Evolutionary conservation across 1,140 invertebrate species (phyloP).

Genomic region (Akabosia matsudoensis): DNA sequence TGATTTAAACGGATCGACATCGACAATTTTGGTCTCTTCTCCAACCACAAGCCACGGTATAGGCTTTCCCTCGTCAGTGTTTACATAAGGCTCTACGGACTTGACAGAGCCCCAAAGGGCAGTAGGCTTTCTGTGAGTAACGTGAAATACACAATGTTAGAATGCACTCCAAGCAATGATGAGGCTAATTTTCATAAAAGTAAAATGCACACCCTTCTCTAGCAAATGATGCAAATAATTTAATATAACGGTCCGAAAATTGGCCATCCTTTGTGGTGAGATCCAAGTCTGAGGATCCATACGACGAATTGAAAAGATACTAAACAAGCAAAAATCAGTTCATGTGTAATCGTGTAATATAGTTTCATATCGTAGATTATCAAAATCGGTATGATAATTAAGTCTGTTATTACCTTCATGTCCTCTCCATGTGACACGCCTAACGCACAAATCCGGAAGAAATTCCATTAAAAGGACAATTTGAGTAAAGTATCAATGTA

Average conservation of each 20-base stretch:
- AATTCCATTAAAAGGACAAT: too few relatives aligned
- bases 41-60: not conserved
- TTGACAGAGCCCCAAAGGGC: not conserved
- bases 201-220: slow-evolving; percentile 18
- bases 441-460: too few relatives aligned
- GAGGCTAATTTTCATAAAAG: too few relatives aligned
- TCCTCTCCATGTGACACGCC: too few relatives aligned
- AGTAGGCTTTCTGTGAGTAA: slow-evolving; percentile 4
- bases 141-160: not conserved
- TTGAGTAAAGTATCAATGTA: too few relatives aligned
- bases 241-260: not conserved
- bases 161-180: not conserved
- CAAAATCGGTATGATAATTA: not conserved
- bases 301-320: slow-evolving; percentile 13
- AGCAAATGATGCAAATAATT: slow-evolving; percentile 1
- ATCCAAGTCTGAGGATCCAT: not conserved
- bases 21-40: not conserved
- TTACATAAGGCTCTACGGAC: not conserved
- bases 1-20: not conserved
- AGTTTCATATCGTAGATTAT: too few relatives aligned
- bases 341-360: too few relatives aligned
- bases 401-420: not conserved
- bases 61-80: not conserved
- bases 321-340: not conserved
- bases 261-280: not conserved